Conservation (phyloP, 2,797 vertebrate genomes). For the Schizopygopsis malacanthus region DNA sequence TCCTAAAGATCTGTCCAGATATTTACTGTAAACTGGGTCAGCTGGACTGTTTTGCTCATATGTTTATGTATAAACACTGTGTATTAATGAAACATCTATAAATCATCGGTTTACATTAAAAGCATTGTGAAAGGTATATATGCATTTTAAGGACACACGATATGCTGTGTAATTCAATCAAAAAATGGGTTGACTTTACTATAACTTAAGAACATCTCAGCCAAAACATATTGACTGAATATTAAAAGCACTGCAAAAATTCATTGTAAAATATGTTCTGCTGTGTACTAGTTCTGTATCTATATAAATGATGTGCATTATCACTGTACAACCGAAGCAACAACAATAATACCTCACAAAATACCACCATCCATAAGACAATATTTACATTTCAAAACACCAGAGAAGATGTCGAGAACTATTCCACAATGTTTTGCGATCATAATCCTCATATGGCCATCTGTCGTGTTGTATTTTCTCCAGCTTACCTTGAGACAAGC, state of each 20-base stretch:
- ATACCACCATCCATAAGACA: neutral
- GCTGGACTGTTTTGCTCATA: neutral
- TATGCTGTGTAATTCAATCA: neutral
- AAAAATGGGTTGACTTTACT: neutral
- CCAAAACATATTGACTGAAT: neutral
- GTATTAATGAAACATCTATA: neutral
- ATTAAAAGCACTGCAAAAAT: neutral
- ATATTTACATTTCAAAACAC: neutral
- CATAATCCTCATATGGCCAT: neutral
- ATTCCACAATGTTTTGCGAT: neutral
- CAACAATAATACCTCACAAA: neutral
- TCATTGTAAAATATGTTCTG: neutral
- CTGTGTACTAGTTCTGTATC: neutral
- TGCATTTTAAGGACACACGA: neutral
- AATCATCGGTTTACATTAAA: neutral
- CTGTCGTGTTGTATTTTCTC: neutral
- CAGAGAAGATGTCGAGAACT: neutral
- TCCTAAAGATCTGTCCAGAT: neutral
- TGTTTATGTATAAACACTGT: neutral
- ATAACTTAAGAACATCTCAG: neutral
- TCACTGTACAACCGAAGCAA: neutral
- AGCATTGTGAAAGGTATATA: neutral
- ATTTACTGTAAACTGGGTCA: constrained; percentile 33
- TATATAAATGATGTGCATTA: neutral
- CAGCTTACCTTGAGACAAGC: constrained; percentile 78